These are phyloP conservation scores for Myanophis thanlyinensis DNA, from an alignment of 2,113 vertebrate species.

Conservation along the genomic window DNA sequence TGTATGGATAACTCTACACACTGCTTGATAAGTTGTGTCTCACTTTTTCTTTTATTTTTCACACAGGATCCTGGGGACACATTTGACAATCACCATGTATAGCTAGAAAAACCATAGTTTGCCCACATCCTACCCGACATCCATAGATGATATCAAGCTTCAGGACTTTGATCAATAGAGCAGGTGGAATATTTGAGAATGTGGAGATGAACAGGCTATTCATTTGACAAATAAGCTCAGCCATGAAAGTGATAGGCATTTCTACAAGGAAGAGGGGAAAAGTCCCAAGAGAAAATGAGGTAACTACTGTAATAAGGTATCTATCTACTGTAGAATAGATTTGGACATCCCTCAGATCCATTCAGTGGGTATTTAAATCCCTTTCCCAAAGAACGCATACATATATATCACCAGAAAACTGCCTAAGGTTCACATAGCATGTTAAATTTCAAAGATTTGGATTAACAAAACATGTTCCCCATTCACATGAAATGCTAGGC, in stretches of 20 bases:
- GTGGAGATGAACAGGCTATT: too few species aligned
- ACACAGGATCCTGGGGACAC: neutral
- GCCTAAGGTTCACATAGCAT: neutral
- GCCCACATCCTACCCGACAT: neutral
- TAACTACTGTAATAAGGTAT: neutral
- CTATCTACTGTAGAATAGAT: too few species aligned
- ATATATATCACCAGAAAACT: neutral
- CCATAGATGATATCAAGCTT: neutral
- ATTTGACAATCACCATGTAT: neutral
- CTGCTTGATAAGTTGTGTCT: neutral
- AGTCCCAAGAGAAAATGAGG: neutral
- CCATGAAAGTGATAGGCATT: neutral
- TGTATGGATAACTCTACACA: neutral
- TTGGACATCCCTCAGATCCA: neutral
- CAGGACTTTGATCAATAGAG: neutral
- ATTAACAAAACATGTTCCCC: neutral
- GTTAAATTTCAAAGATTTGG: neutral
- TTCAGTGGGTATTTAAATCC: neutral
- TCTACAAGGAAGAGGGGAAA: neutral
- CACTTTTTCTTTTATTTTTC: slow-evolving; percentile 15
- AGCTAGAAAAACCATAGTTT: neutral
- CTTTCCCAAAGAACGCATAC: neutral
- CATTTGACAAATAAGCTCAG: too few species aligned
- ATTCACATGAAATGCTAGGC: neutral
- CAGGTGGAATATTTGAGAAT: neutral